These are phyloP conservation scores for Aphelenchoides fujianensis DNA, from an alignment of 1,140 invertebrate genomes.

Conservation along the genomic window DNA sequence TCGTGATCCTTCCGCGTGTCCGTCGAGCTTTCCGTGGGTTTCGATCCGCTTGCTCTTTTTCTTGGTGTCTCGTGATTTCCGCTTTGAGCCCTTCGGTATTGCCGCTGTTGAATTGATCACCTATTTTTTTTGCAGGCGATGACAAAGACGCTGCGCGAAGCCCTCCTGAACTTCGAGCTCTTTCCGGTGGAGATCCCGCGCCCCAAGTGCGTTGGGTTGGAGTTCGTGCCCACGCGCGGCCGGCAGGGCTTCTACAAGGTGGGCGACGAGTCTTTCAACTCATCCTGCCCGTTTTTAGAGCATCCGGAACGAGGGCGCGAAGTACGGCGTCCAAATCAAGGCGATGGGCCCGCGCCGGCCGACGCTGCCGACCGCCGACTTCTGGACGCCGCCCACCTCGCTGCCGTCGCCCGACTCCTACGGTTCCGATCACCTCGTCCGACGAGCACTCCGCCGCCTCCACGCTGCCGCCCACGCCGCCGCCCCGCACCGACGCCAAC, in stretches of 20 bases:
- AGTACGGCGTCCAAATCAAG: constrained; percentile 50
- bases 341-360: constrained; percentile 44
- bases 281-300: constrained; percentile 31
- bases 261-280: constrained; percentile 24
- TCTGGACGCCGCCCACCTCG: not conserved
- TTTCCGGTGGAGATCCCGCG: constrained; percentile 53
- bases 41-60: no score
- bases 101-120: no score
- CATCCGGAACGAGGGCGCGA: constrained; percentile 46
- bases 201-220: constrained; percentile 53
- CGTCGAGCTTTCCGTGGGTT: no score
- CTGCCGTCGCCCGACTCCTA: not conserved
- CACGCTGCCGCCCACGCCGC: not conserved
- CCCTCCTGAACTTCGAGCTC: constrained; percentile 25
- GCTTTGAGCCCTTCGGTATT: no score
- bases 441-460: not conserved
- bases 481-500: not conserved
- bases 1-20: no score
- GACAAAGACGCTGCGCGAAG: constrained; percentile 9
- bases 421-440: not conserved
- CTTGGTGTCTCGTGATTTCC: no score
- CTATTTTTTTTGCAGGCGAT: no score
- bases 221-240: constrained; percentile 55
- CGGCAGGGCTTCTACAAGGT: constrained; percentile 59
- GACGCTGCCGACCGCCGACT: constrained; percentile 30